phyloP scores from a whole-genome alignment of 2,888 invertebrate species.

The Drosophila mercatorum region DNA sequence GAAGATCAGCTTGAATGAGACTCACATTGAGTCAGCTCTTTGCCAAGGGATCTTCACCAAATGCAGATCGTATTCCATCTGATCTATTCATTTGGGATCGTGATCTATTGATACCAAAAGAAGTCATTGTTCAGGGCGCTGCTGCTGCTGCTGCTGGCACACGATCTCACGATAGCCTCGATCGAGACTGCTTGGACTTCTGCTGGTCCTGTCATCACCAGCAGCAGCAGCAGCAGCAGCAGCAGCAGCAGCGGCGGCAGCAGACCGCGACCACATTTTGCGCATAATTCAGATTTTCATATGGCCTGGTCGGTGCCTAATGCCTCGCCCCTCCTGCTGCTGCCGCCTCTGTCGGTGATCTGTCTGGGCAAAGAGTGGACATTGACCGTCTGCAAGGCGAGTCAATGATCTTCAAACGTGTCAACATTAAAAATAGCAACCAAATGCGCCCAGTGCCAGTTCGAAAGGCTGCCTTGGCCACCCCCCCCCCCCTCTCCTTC shows the following conservation, averaged over 20 bases:
- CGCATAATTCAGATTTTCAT: constrained; percentile 70
- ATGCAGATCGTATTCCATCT: constrained; percentile 2
- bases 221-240: no score
- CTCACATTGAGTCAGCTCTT: no score
- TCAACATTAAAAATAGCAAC: constrained; percentile 78
- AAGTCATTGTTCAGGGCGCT: constrained; percentile 55
- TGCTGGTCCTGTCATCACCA: constrained; percentile 49
- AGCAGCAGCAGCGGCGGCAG: constrained; percentile 5
- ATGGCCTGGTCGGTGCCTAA: constrained; percentile 38
- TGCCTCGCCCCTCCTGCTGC: background rate
- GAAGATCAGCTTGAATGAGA: background rate
- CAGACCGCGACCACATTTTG: constrained; percentile 59
- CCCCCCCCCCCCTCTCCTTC: background rate
- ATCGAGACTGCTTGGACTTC: constrained; percentile 18
- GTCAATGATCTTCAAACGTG: constrained; percentile 80
- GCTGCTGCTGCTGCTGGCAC: constrained; percentile 47
- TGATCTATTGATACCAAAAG: constrained; percentile 64
- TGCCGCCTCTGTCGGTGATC: constrained; percentile 20
- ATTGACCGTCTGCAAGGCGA: constrained; percentile 73
- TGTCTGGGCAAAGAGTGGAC: constrained; percentile 65
- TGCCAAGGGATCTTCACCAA: background rate
- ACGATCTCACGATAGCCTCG: constrained; percentile 56
- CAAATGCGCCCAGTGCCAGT: constrained; percentile 57
- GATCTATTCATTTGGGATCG: constrained; percentile 19
- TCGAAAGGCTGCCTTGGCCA: constrained; percentile 15